These are phyloP conservation scores for Drosophila phalerata DNA, from an alignment of 2,888 invertebrate species.

Conservation along the genomic window DNA sequence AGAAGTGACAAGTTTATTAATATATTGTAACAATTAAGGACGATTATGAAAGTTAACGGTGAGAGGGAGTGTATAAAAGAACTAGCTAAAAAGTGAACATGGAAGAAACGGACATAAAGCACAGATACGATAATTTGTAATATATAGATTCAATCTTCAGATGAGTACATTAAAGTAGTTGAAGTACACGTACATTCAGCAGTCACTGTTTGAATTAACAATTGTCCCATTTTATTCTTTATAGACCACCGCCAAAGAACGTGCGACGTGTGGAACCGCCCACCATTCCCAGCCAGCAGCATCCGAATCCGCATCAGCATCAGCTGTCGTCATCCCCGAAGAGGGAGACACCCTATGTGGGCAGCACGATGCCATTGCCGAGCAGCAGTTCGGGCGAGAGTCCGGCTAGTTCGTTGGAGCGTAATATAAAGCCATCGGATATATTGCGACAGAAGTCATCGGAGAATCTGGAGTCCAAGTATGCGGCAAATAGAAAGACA, in stretches of 20 bases:
- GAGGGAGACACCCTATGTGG: constrained; percentile 79
- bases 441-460: constrained; percentile 85
- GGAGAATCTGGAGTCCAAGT: constrained; percentile 84
- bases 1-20: background rate
- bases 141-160: background rate
- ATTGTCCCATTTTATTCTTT: background rate
- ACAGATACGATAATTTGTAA: background rate
- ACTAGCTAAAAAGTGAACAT: background rate
- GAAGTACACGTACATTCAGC: background rate
- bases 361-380: constrained; percentile 80
- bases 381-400: constrained; percentile 80
- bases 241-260: constrained; percentile 89
- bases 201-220: background rate
- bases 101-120: background rate
- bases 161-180: background rate
- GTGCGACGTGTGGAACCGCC: constrained; percentile 88
- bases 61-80: background rate
- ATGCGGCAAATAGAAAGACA: constrained; percentile 84
- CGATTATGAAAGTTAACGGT: too few species aligned
- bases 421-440: constrained; percentile 85
- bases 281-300: constrained; percentile 84
- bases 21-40: background rate
- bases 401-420: constrained; percentile 84
- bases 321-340: constrained; percentile 84
- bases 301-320: constrained; percentile 66